Evolutionary conservation across 2,888 invertebrate species (phyloP), one percentile per base, ranked within the genome.

Genomic region (Hirtodrosophila alboralis): DNA sequence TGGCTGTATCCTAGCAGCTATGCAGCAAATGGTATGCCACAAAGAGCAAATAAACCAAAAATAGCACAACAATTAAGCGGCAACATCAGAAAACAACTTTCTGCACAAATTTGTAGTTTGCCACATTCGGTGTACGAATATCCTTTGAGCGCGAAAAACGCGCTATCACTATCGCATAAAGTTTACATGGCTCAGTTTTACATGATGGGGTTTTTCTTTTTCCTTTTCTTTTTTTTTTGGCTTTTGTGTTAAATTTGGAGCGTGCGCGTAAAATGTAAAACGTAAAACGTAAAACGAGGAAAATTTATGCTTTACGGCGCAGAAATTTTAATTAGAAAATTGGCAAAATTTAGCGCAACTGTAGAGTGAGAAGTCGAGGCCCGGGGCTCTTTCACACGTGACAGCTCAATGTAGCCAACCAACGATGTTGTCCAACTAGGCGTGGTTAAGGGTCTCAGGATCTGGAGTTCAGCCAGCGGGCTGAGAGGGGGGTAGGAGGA

Each of bases 271-370:
- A n/a, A n/a, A n/a, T n/a, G n/a, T n/a, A n/a, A n/a, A n/a, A n/a
- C n/a, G n/a, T n/a, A n/a, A n/a, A n/a, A n/a, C n/a, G n/a, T n/a
- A n/a, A 84, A 80, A 68, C 67, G 75, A 64, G 60, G 43, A 54
- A 84, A 84, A 81, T 81, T 84, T 81, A 81, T 78, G 81, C 81
- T 81, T 81, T 84, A 76, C 83, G 69, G 83, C 75, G 84, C 84
- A 84, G 79, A 81, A 84, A 84, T 81, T 81, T 84, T 81, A 81
- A 81, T 81, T 81, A 81, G 83, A 84, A 81, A 81, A 81, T 81
- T 81, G 81, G 79, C 83, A 78, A 81, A 69, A 75, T 81, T 84
- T 72, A 76, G 65, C 70, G 53, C 62, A 51, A 49, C 44, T 27
- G 51, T 51, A 34, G 49, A 37, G n/a, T n/a, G 33, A 41, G 49